Evolutionary conservation across 1,140 invertebrate species (phyloP).

Genomic region (Drosophila eugracilis): DNA sequence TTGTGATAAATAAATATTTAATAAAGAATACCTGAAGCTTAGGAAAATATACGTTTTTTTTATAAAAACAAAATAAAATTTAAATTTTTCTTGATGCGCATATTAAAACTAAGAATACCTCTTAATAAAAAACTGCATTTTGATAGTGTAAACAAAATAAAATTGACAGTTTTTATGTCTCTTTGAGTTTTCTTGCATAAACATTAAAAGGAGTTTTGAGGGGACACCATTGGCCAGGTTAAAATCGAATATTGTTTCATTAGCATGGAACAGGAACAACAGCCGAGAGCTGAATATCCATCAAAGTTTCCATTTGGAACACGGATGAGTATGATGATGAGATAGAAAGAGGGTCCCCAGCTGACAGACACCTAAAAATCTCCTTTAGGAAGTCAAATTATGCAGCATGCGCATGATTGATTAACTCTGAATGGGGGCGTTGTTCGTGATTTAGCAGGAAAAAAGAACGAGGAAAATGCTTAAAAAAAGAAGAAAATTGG

Average conservation of each 20-base stretch:
- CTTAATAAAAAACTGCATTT: not conserved
- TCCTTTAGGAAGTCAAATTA: slow-evolving; percentile 51
- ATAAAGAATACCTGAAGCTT: too few species aligned
- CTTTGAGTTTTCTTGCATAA: not conserved
- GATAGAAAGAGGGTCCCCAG: slow-evolving; percentile 16
- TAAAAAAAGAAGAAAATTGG: slow-evolving; percentile 12
- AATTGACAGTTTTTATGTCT: not conserved
- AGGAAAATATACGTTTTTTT: too few species aligned
- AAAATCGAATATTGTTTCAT: slow-evolving; percentile 66
- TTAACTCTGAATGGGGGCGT: slow-evolving; percentile 68
- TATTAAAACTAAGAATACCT: not conserved
- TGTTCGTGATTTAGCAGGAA: slow-evolving; percentile 69
- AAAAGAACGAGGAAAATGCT: slow-evolving; percentile 9
- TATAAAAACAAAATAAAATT: too few species aligned
- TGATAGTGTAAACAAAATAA: not conserved
- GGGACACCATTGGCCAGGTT: slow-evolving; percentile 19
- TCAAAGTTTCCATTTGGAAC: slow-evolving; percentile 54
- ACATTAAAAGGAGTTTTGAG: not conserved
- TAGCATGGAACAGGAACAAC: slow-evolving; percentile 18
- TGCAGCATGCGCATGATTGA: slow-evolving; percentile 72
- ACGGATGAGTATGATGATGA: slow-evolving; percentile 11
- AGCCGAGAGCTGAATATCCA: slow-evolving; percentile 53
- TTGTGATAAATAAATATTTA: not conserved
- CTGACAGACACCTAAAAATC: slow-evolving; percentile 67
- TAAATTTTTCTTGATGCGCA: not conserved